Evolutionary conservation across 1,140 invertebrate species (phyloP).

Genomic region (Drosophila subpulchrella): DNA sequence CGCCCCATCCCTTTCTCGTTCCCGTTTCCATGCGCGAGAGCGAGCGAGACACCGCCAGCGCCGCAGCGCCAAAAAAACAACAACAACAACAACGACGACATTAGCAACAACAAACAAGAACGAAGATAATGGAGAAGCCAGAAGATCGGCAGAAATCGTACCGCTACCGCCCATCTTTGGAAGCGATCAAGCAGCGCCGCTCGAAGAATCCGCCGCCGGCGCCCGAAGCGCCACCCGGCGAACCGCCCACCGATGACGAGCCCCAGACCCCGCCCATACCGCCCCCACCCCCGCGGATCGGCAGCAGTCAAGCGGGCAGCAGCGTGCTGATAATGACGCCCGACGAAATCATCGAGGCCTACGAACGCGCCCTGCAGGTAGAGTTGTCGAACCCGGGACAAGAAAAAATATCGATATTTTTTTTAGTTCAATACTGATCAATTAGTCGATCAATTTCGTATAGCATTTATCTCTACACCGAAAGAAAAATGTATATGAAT

Average conservation of each 20-base stretch:
- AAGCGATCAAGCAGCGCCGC: slow-evolving; percentile 2
- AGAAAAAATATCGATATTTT: neutral
- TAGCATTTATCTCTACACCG: no score
- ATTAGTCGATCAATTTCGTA: neutral
- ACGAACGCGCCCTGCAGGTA: slow-evolving; percentile 45
- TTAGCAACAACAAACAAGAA: neutral
- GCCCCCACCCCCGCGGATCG: slow-evolving; percentile 31
- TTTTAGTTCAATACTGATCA: neutral
- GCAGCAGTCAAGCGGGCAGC: slow-evolving; percentile 46
- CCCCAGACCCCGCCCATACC: neutral
- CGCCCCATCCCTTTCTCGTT: neutral
- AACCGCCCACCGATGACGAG: neutral
- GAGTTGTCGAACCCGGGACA: neutral
- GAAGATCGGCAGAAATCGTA: slow-evolving; percentile 1
- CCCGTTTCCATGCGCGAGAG: neutral
- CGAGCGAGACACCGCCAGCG: slow-evolving; percentile 15
- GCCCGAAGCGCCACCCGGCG: neutral
- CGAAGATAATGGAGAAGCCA: neutral
- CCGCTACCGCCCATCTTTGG: neutral
- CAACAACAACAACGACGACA: neutral
- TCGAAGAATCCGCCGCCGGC: neutral
- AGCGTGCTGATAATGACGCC: slow-evolving; percentile 53
- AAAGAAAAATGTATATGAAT: no score
- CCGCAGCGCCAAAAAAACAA: neutral
- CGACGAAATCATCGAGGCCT: slow-evolving; percentile 59